Evolutionary conservation across 2,113 vertebrate species (phyloP).

Genomic region (Rallus limicola): DNA sequence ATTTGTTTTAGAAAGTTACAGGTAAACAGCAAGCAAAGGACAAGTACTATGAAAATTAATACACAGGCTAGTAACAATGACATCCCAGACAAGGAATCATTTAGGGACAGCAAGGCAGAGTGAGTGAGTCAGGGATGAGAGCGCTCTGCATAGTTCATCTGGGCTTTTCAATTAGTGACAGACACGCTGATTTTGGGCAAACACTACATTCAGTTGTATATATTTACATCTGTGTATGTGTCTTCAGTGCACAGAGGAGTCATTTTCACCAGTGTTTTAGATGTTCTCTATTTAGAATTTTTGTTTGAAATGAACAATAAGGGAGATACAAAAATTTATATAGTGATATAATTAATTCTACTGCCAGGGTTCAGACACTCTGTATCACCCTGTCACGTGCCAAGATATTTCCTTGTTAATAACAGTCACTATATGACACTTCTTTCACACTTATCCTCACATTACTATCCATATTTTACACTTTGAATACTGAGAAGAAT

Average conservation of each 20-base stretch:
- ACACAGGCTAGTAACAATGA: background rate
- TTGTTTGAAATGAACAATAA: background rate
- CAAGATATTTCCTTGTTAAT: background rate
- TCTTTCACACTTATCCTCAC: background rate
- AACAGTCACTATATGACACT: background rate
- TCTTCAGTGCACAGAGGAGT: background rate
- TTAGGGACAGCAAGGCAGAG: background rate
- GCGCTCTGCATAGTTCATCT: background rate
- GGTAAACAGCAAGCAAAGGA: background rate
- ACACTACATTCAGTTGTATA: background rate
- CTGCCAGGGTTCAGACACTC: background rate
- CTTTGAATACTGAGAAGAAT: background rate
- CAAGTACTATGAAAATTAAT: background rate
- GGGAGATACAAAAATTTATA: background rate
- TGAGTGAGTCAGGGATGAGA: background rate
- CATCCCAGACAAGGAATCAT: background rate
- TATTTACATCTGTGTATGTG: background rate
- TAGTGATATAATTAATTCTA: background rate
- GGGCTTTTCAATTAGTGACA: background rate
- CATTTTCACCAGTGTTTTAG: background rate
- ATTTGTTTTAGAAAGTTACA: background rate
- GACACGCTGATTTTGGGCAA: background rate
- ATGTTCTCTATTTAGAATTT: background rate
- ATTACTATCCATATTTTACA: background rate
- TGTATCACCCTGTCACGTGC: background rate